Evolutionary conservation across 2,888 invertebrate genomes (phyloP).

Genomic region (Aricia artaxerxes): DNA sequence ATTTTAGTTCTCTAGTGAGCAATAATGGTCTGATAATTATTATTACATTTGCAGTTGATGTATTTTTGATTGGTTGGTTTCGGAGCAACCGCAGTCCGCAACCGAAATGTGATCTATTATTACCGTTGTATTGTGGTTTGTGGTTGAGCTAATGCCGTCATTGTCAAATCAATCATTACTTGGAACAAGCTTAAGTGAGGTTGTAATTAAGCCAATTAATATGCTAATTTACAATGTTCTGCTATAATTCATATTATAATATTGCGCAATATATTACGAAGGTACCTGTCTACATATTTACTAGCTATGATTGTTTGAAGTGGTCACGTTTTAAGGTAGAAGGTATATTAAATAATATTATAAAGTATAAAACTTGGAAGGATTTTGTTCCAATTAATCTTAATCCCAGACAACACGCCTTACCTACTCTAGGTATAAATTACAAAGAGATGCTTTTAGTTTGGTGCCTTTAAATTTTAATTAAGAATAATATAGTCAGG

Average conservation of each 20-base stretch:
- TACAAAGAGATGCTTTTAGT: background rate
- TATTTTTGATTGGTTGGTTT: background rate
- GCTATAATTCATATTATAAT: background rate
- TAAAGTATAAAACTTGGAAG: background rate
- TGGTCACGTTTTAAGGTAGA: background rate
- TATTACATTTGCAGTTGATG: background rate
- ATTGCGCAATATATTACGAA: background rate
- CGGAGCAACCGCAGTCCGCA: background rate
- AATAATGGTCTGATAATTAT: no score
- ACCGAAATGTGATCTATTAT: background rate
- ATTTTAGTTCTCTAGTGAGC: no score
- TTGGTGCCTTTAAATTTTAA: background rate
- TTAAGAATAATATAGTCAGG: background rate
- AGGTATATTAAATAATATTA: background rate
- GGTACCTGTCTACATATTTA: background rate
- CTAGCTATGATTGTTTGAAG: no score
- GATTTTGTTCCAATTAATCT: background rate
- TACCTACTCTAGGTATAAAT: background rate
- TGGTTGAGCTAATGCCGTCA: background rate
- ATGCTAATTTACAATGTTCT: conserved; percentile 15
- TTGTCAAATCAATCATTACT: conserved; percentile 18
- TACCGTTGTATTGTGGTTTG: background rate
- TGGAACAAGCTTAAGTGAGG: conserved; percentile 19
- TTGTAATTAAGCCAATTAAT: conserved; percentile 22
- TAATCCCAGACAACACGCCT: background rate